phyloP scores from a whole-genome alignment of 2,797 vertebrate species.

The Hephaestus fuliginosus region DNA sequence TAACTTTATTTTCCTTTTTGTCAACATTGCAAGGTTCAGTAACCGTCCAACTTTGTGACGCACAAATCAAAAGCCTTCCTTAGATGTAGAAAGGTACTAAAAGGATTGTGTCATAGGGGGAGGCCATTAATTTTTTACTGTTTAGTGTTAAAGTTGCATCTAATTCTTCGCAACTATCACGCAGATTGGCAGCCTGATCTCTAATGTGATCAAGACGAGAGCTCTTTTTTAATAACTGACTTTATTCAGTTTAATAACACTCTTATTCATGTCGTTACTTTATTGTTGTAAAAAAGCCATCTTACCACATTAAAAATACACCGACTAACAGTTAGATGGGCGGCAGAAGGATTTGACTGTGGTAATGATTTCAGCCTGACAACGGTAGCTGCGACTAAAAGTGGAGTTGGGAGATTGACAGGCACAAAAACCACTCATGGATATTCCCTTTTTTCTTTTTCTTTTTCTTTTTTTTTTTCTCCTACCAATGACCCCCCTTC shows the following conservation, averaged over 20 bases:
- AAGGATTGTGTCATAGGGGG: conserved; percentile 13
- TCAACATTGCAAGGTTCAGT: conserved; percentile 13
- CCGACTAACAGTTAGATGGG: conserved; percentile 41
- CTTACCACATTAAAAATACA: conserved; percentile 33
- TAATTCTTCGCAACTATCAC: conserved; percentile 13
- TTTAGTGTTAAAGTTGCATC: conserved; percentile 27
- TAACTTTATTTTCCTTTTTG: conserved; percentile 32
- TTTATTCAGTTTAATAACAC: neutral
- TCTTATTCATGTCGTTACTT: neutral
- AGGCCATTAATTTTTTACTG: conserved; percentile 18
- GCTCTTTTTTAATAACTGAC: neutral
- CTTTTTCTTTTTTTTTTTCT: too few species aligned
- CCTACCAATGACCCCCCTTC: conserved; percentile 68
- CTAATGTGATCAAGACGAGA: conserved; percentile 4
- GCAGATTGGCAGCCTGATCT: conserved; percentile 19
- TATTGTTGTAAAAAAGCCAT: conserved; percentile 3
- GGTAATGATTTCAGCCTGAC: conserved; percentile 73
- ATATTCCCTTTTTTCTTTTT: conserved; percentile 52
- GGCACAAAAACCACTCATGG: conserved; percentile 74
- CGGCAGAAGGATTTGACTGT: conserved; percentile 63
- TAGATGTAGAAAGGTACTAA: conserved; percentile 1
- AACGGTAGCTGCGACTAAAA: conserved; percentile 71
- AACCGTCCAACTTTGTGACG: conserved; percentile 18
- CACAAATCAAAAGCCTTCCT: conserved; percentile 4
- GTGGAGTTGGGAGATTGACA: conserved; percentile 76